Conservation (phyloP, 2,888 invertebrate species). For the Dasysyrphus tricinctus region DNA sequence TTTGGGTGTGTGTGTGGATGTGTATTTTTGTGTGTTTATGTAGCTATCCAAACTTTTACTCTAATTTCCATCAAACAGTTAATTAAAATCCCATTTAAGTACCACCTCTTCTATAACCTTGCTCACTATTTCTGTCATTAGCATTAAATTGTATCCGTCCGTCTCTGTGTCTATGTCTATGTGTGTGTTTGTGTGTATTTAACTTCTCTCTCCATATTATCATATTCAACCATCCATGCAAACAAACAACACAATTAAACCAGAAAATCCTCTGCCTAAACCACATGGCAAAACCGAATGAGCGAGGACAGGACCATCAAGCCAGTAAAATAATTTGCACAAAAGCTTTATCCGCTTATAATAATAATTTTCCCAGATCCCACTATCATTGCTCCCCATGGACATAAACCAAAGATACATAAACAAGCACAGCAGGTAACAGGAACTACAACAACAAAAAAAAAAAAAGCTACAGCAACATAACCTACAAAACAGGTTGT, state of each 20-base stretch:
- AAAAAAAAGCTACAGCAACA: background rate
- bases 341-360: slow-evolving; percentile 66
- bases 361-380: slow-evolving; percentile 68
- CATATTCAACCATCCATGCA: slow-evolving; percentile 39
- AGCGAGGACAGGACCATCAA: slow-evolving; percentile 33
- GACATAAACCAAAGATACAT: slow-evolving; percentile 19
- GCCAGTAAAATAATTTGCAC: slow-evolving; percentile 64
- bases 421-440: slow-evolving; percentile 30
- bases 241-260: slow-evolving; percentile 61
- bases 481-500: slow-evolving; percentile 37
- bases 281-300: slow-evolving; percentile 37
- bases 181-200: background rate
- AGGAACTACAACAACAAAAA: slow-evolving; percentile 1
- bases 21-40: background rate
- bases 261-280: slow-evolving; percentile 66
- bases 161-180: no score
- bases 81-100: slow-evolving; percentile 70
- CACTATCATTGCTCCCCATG: slow-evolving; percentile 31
- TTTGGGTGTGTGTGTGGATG: background rate
- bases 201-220: background rate
- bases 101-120: slow-evolving; percentile 15
- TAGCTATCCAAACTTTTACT: slow-evolving; percentile 35
- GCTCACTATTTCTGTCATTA: slow-evolving; percentile 50
- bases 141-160: slow-evolving; percentile 36
- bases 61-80: slow-evolving; percentile 70